These are phyloP conservation scores for Neria commutata DNA, from an alignment of 2,888 invertebrate species.

Conservation along the genomic window DNA sequence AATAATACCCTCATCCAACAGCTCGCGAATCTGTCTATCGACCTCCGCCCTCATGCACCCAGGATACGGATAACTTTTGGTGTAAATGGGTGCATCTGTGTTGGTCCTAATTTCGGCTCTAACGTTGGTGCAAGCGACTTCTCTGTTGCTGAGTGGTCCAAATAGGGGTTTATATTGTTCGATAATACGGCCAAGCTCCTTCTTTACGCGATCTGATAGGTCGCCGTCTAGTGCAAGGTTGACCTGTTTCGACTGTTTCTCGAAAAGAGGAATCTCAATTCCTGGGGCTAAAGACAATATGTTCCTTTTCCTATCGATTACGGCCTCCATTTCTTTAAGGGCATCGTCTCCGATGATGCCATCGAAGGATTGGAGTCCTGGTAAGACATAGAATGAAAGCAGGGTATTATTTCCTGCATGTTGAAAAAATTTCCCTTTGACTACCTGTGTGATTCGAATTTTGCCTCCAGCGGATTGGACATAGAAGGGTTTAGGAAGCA, in stretches of 20 bases:
- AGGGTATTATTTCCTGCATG: neutral
- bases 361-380: neutral
- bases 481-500: neutral
- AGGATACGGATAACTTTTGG: conserved; percentile 21
- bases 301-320: neutral
- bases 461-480: neutral
- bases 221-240: too few relatives aligned
- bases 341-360: neutral
- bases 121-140: too few relatives aligned
- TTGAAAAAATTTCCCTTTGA: neutral
- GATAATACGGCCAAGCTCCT: too few relatives aligned
- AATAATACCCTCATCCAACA: conserved; percentile 22
- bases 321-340: neutral
- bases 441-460: neutral
- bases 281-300: neutral
- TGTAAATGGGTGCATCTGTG: conserved; percentile 15
- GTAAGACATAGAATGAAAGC: neutral
- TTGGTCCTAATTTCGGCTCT: conserved; percentile 23
- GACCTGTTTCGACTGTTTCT: too few relatives aligned
- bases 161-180: too few relatives aligned
- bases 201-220: too few relatives aligned
- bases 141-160: too few relatives aligned
- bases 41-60: conserved; percentile 15
- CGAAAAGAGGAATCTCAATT: too few relatives aligned
- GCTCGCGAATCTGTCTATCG: conserved; percentile 14